Conservation (phyloP, 2,797 vertebrate genomes). For the Pempheris klunzingeri region DNA sequence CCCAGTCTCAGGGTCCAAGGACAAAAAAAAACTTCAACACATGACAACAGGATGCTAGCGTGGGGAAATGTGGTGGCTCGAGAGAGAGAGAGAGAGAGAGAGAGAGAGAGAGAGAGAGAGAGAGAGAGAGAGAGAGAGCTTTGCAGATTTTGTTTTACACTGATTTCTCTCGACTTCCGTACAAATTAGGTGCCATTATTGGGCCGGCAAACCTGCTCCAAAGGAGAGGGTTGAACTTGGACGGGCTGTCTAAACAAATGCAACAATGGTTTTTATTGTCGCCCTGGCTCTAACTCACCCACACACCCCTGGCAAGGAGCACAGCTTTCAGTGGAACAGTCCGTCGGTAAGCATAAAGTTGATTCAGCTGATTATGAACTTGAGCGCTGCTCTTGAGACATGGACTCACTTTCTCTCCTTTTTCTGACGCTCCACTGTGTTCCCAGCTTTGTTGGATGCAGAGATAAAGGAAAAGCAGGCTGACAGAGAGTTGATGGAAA, state of each 20-base stretch:
- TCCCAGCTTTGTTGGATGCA: conserved; percentile 55
- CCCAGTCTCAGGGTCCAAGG: conserved; percentile 37
- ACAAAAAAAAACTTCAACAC: conserved; percentile 17
- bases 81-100: too few relatives aligned
- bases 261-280: conserved; percentile 82
- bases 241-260: conserved; percentile 74
- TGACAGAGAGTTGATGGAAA: conserved; percentile 53
- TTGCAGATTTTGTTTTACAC: conserved; percentile 43
- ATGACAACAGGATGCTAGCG: conserved; percentile 58
- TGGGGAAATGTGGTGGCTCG: conserved; percentile 41
- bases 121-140: too few relatives aligned
- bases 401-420: conserved; percentile 50
- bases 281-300: conserved; percentile 64
- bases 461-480: conserved; percentile 57
- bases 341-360: conserved; percentile 72
- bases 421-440: conserved; percentile 38
- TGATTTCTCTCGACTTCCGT: conserved; percentile 68
- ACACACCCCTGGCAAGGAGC: conserved; percentile 71
- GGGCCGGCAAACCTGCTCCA: conserved; percentile 58
- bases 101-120: too few relatives aligned
- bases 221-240: conserved; percentile 63
- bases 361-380: conserved; percentile 73
- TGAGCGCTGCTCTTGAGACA: conserved; percentile 58
- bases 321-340: conserved; percentile 58
- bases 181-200: conserved; percentile 76